Conservation (phyloP, 2,113 vertebrate genomes). For the Clarias gariepinus region DNA sequence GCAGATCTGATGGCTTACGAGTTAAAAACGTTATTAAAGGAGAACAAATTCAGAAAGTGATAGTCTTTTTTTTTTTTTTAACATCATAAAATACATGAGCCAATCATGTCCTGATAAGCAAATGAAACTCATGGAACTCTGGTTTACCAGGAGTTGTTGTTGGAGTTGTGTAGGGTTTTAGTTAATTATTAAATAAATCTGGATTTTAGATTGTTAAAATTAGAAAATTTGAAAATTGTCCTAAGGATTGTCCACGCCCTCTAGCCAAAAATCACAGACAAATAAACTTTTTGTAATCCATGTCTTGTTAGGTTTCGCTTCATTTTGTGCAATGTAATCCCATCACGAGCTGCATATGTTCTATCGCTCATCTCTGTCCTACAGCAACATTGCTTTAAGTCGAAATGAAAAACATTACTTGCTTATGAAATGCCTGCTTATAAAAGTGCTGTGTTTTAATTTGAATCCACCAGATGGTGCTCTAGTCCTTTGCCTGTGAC, state of each 20-base stretch:
- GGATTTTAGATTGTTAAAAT: background rate
- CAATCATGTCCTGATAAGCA: background rate
- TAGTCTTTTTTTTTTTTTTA: background rate
- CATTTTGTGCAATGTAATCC: background rate
- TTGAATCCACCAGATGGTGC: slow-evolving; percentile 28
- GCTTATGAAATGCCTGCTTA: background rate
- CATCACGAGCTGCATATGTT: background rate
- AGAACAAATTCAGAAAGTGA: background rate
- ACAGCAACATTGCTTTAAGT: background rate
- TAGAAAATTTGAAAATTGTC: background rate
- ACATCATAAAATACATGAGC: slow-evolving; percentile 1
- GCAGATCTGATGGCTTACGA: background rate
- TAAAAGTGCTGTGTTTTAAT: background rate
- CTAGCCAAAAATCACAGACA: background rate
- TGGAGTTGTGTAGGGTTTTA: background rate
- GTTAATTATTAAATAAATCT: background rate
- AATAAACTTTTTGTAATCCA: background rate
- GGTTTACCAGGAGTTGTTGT: background rate
- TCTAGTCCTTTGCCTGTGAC: background rate
- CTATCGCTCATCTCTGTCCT: background rate
- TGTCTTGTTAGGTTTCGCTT: background rate
- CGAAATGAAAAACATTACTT: background rate
- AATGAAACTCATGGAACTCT: background rate
- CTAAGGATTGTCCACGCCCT: background rate
- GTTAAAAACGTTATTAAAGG: background rate